Conservation (phyloP, 1,140 invertebrate genomes). For the Macrobrachium rosenbergii region DNA sequence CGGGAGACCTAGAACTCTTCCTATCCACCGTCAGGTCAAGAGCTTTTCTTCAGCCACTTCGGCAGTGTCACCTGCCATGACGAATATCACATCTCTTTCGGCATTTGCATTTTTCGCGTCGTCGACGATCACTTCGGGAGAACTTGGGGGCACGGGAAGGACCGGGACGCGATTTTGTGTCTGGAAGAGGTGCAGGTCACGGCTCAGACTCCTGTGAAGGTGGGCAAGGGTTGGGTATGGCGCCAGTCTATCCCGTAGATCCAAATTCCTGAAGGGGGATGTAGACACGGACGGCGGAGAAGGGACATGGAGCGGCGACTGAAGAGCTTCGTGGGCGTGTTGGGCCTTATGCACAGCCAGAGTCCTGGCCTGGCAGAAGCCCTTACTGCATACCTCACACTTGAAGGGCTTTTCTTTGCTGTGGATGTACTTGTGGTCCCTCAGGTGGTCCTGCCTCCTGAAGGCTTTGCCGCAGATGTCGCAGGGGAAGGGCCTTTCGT, state of each 20-base stretch:
- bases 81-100: conserved; percentile 33
- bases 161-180: not conserved
- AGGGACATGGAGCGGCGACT: not conserved
- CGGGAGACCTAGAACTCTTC: not conserved
- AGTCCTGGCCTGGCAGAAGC: conserved; percentile 90
- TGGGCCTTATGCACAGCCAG: conserved; percentile 75
- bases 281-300: conserved; percentile 1
- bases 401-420: conserved; percentile 63
- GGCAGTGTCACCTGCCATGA: conserved; percentile 55
- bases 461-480: conserved; percentile 79
- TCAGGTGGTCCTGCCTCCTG: conserved; percentile 70
- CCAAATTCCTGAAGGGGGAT: conserved; percentile 43
- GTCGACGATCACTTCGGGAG: not conserved
- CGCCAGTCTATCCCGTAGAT: conserved; percentile 42
- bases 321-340: conserved; percentile 49
- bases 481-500: conserved; percentile 77
- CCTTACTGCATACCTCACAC: conserved; percentile 88
- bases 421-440: conserved; percentile 64
- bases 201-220: conserved; percentile 37
- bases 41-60: conserved; percentile 51
- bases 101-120: not conserved
- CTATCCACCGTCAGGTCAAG: conserved; percentile 43
- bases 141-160: not conserved
- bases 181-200: conserved; percentile 45
- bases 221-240: conserved; percentile 46